Conservation (phyloP, 2,888 invertebrate genomes). For the Tinea trinotella region DNA sequence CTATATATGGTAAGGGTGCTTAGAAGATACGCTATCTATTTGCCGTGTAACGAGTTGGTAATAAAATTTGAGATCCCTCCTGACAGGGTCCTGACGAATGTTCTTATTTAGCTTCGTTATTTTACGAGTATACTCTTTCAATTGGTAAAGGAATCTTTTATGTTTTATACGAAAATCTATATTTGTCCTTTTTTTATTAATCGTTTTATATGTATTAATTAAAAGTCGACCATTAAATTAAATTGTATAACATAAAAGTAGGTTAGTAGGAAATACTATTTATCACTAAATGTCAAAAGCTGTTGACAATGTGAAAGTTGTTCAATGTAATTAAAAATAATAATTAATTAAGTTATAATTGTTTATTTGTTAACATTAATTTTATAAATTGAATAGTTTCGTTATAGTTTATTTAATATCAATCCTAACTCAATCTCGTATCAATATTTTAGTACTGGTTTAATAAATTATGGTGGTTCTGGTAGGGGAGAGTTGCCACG, state of each 20-base stretch:
- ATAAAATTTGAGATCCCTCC: slow-evolving; percentile 29
- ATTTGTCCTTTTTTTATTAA: neutral
- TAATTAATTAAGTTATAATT: too few species aligned
- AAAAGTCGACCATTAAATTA: too few species aligned
- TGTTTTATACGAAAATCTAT: neutral
- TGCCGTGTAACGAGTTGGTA: slow-evolving; percentile 29
- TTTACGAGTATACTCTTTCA: slow-evolving; percentile 7
- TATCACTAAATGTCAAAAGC: too few species aligned
- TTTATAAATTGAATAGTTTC: slow-evolving; percentile 11
- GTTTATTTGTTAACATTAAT: too few species aligned
- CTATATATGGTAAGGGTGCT: slow-evolving; percentile 10
- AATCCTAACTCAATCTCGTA: slow-evolving; percentile 10
- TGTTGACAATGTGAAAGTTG: too few species aligned
- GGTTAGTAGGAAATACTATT: too few species aligned
- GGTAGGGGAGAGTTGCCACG: slow-evolving; percentile 28
- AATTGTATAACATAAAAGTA: too few species aligned
- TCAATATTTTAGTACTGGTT: slow-evolving; percentile 15
- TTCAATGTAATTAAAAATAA: too few species aligned
- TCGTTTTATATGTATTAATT: too few species aligned
- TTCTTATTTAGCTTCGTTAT: slow-evolving; percentile 3
- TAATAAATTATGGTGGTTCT: slow-evolving; percentile 16
- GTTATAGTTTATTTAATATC: neutral
- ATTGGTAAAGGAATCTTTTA: neutral
- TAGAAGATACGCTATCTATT: slow-evolving; percentile 26
- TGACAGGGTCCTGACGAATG: slow-evolving; percentile 8